A percentile compares a stretch with the other conserved stretches of the same genome.
These are phyloP conservation scores for Lasioglossum vierecki DNA, from an alignment of 2,888 invertebrate species.

Conservation along the genomic window DNA sequence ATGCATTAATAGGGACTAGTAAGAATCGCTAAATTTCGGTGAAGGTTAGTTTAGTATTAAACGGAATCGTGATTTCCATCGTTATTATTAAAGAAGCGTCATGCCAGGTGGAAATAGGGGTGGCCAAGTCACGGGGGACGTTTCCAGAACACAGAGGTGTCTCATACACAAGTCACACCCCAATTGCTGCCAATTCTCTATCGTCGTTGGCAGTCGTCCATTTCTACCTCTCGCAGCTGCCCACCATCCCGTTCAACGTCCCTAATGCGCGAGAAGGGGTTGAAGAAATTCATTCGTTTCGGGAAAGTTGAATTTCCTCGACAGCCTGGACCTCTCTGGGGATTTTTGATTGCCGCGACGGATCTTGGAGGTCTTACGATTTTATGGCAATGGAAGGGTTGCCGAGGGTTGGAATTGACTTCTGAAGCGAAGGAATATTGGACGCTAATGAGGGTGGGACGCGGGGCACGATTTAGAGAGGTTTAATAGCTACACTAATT, in stretches of 20 bases:
- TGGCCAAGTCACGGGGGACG: constrained; percentile 15
- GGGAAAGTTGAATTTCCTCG: neutral
- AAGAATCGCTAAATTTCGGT: neutral
- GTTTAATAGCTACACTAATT: neutral
- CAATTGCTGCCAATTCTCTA: constrained; percentile 78
- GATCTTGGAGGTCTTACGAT: constrained; percentile 1
- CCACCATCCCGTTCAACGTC: neutral
- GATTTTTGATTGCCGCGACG: constrained; percentile 6
- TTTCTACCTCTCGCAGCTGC: constrained; percentile 52
- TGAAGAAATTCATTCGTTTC: constrained; percentile 12
- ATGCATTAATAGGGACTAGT: neutral
- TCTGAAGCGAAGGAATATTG: constrained; percentile 1
- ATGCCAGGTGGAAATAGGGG: neutral
- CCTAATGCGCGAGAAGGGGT: neutral
- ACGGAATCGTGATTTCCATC: neutral
- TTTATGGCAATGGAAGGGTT: constrained; percentile 2
- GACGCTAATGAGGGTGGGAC: constrained; percentile 1
- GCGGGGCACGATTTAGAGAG: neutral
- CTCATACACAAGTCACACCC: constrained; percentile 58
- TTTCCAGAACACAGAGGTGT: constrained; percentile 37
- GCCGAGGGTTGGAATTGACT: neutral
- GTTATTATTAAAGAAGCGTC: constrained; percentile 4
- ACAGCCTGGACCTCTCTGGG: neutral
- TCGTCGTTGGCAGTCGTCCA: constrained; percentile 80
- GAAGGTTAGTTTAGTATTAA: neutral